A percentile compares a stretch with the other conserved stretches of the same genome.
phyloP scores from a whole-genome alignment of 1,140 invertebrate genomes.

The Drosophila nikananu region DNA sequence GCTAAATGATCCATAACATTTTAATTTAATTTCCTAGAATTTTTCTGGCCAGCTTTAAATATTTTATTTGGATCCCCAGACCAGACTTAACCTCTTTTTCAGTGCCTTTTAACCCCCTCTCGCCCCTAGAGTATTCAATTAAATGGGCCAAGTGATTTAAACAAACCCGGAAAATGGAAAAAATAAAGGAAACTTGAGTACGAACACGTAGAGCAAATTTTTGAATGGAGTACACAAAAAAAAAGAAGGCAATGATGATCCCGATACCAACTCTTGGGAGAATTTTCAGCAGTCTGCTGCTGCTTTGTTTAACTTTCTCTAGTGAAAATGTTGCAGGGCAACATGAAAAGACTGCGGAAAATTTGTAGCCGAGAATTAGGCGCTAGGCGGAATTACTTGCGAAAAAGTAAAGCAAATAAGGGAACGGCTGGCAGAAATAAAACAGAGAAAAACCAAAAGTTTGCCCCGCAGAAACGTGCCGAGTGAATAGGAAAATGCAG shows the following conservation, averaged over 20 bases:
- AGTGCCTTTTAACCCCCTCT: constrained; percentile 1
- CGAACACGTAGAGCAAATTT: constrained; percentile 67
- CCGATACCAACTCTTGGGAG: constrained; percentile 30
- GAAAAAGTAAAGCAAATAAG: constrained; percentile 74
- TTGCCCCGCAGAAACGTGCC: constrained; percentile 56
- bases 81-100: neutral
- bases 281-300: constrained; percentile 55
- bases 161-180: constrained; percentile 27
- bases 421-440: constrained; percentile 33
- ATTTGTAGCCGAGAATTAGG: constrained; percentile 65
- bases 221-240: constrained; percentile 61
- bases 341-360: constrained; percentile 47
- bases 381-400: constrained; percentile 71
- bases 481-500: neutral
- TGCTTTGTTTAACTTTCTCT: constrained; percentile 71
- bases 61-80: neutral
- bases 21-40: neutral
- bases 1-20: neutral
- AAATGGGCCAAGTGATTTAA: constrained; percentile 58
- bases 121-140: constrained; percentile 39
- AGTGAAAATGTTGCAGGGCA: constrained; percentile 21
- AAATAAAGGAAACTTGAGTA: constrained; percentile 29
- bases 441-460: constrained; percentile 51
- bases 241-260: constrained; percentile 4
- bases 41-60: too few relatives aligned